These are phyloP conservation scores for Clistopyga incitator DNA, from an alignment of 2,888 invertebrate species.

Conservation along the genomic window DNA sequence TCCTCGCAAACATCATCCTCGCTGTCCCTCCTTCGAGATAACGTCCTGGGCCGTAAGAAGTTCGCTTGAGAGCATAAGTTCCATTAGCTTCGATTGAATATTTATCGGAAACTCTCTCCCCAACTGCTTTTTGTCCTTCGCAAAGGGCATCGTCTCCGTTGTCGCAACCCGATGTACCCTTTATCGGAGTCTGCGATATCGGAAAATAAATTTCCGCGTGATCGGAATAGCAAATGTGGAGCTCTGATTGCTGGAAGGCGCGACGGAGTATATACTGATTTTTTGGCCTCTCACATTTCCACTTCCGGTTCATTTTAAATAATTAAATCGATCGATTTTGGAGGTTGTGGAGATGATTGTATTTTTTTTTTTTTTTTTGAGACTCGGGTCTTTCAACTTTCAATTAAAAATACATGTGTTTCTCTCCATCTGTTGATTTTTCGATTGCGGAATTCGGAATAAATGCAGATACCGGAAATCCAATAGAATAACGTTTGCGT, in stretches of 20 bases:
- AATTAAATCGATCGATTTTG: not conserved
- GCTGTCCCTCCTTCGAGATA: not conserved
- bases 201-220: not conserved
- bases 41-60: too few relatives aligned
- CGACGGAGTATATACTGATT: not conserved
- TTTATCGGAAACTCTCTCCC: not conserved
- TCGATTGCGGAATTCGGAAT: too few relatives aligned
- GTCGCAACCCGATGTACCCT: not conserved
- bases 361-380: too few relatives aligned
- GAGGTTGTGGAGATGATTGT: not conserved
- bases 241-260: not conserved
- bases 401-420: too few relatives aligned
- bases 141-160: not conserved
- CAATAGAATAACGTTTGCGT: too few relatives aligned
- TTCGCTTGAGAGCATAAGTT: not conserved
- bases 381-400: too few relatives aligned
- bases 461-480: too few relatives aligned
- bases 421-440: not conserved
- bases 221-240: not conserved
- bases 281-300: not conserved
- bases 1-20: not conserved
- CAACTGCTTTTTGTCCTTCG: not conserved
- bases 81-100: conserved; percentile 9
- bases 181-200: not conserved
- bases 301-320: not conserved